Conservation (phyloP, 2,113 vertebrate genomes). For the Cairina moschata region DNA sequence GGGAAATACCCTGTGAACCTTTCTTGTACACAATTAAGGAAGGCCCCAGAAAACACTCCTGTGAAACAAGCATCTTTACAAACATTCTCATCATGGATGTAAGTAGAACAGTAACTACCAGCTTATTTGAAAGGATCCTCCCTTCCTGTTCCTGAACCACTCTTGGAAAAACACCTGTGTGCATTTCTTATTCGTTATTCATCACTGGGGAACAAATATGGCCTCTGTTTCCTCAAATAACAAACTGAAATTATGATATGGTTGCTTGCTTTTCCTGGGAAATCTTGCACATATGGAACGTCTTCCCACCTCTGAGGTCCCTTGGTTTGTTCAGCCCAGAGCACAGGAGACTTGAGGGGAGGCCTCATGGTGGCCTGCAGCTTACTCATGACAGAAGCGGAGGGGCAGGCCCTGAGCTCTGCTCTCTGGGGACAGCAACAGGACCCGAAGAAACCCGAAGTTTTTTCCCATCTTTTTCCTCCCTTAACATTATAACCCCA, state of each 20-base stretch:
- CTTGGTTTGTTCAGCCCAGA: not conserved
- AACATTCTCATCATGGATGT: not conserved
- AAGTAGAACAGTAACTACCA: not conserved
- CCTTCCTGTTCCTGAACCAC: not conserved
- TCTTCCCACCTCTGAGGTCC: not conserved
- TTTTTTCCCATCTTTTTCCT: not conserved
- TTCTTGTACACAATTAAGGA: not conserved
- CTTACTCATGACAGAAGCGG: not conserved
- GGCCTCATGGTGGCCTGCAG: not conserved
- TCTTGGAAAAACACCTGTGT: not conserved
- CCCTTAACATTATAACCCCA: not conserved
- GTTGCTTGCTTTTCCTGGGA: not conserved
- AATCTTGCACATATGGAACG: not conserved
- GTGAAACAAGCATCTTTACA: not conserved
- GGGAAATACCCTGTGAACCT: not conserved
- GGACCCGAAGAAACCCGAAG: not conserved
- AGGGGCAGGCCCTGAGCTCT: not conserved
- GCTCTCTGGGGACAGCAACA: not conserved
- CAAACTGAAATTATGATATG: not conserved
- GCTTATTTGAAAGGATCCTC: not conserved
- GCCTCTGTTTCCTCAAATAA: not conserved
- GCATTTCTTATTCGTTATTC: not conserved
- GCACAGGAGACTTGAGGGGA: not conserved
- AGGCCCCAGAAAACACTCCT: not conserved
- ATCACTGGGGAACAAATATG: not conserved